These are phyloP conservation scores for Cepaea hortensis DNA, from an alignment of 2,888 invertebrate genomes.

Conservation along the genomic window DNA sequence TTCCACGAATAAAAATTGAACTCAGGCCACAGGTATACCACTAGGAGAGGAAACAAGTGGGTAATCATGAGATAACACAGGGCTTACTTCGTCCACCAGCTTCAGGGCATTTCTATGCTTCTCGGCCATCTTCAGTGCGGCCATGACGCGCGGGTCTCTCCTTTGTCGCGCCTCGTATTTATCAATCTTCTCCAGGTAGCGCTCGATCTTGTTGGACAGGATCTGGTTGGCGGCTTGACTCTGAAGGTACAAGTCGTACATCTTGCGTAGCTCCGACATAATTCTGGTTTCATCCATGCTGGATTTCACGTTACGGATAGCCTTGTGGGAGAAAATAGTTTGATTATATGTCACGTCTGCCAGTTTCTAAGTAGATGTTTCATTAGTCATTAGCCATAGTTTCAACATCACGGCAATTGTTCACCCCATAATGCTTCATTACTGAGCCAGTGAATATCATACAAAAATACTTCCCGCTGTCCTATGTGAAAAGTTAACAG, in stretches of 20 bases:
- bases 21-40: too few species aligned
- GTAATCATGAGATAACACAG: too few species aligned
- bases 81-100: not conserved
- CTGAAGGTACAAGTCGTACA: conserved; percentile 38
- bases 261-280: conserved; percentile 32
- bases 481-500: too few species aligned
- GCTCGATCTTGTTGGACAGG: conserved; percentile 6
- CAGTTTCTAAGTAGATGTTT: too few species aligned
- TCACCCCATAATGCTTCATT: too few species aligned
- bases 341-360: too few species aligned
- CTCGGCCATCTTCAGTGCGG: conserved; percentile 30
- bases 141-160: conserved; percentile 40
- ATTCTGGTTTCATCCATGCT: conserved; percentile 32
- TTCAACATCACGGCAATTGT: too few species aligned
- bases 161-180: conserved; percentile 34
- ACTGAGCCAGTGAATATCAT: too few species aligned
- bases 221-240: conserved; percentile 26
- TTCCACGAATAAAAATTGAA: too few species aligned
- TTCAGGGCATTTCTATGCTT: conserved; percentile 24
- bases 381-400: too few species aligned
- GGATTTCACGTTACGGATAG: conserved; percentile 4
- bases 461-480: too few species aligned
- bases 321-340: conserved; percentile 7
- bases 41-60: too few species aligned
- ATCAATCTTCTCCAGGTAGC: conserved; percentile 38